phyloP scores from a whole-genome alignment of 2,113 vertebrate genomes.

The Emydocephalus ijimae region DNA sequence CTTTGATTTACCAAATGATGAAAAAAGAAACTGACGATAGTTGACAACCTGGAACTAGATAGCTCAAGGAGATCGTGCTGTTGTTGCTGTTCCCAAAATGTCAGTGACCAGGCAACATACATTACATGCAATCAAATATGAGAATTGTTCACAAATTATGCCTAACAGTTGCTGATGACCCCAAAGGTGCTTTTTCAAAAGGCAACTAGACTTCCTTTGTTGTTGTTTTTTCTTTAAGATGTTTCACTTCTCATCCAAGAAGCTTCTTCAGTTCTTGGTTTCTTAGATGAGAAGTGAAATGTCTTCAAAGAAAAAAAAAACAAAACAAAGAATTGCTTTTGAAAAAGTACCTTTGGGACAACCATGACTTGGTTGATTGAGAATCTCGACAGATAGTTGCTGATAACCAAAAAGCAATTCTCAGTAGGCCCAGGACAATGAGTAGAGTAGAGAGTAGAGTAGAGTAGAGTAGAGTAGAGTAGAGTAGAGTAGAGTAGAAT shows the following conservation, averaged over 20 bases:
- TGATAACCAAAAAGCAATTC: not conserved
- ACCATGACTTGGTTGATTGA: not conserved
- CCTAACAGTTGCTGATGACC: not conserved
- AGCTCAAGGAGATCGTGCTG: not conserved
- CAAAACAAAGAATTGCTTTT: not conserved
- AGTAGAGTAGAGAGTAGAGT: no score
- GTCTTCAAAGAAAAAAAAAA: no score
- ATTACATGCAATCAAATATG: not conserved
- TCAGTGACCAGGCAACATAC: not conserved
- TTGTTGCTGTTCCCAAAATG: not conserved
- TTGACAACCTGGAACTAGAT: not conserved
- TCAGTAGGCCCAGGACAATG: not conserved
- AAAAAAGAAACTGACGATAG: not conserved
- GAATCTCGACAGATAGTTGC: not conserved
- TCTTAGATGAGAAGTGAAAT: not conserved
- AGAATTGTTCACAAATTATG: not conserved
- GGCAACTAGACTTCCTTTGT: not conserved
- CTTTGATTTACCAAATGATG: not conserved
- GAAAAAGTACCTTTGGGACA: not conserved
- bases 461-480: not conserved
- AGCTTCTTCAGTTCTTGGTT: not conserved
- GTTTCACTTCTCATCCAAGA: not conserved
- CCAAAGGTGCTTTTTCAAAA: not conserved
- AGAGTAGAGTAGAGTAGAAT: no score
- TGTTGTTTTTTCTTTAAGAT: not conserved